phyloP scores from a whole-genome alignment of 2,797 vertebrate genomes.

The Clarias pachynema region DNA sequence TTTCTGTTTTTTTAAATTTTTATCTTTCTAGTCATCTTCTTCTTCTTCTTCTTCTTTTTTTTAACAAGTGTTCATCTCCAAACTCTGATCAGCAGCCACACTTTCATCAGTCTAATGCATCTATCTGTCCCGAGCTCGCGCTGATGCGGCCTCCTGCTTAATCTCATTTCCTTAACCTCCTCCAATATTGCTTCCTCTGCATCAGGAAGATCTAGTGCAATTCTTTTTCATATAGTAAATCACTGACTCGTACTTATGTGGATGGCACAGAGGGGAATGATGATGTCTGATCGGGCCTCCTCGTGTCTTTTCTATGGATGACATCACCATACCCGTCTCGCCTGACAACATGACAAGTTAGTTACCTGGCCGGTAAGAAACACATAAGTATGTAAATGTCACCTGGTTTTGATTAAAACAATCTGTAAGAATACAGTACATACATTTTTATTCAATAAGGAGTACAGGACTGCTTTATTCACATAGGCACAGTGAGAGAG shows the following conservation, averaged over 20 bases:
- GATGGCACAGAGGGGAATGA: conserved; percentile 20
- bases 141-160: conserved; percentile 58
- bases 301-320: conserved; percentile 39
- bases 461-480: conserved; percentile 58
- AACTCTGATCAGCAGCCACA: conserved; percentile 71
- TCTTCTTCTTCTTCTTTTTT: conserved; percentile 66
- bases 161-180: conserved; percentile 76
- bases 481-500: conserved; percentile 57
- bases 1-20: conserved; percentile 43
- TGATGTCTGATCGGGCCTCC: conserved; percentile 42
- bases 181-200: conserved; percentile 57
- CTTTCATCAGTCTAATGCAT: conserved; percentile 84
- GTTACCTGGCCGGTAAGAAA: conserved; percentile 31
- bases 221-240: conserved; percentile 77
- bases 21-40: conserved; percentile 37
- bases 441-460: conserved; percentile 57
- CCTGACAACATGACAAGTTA: conserved; percentile 35
- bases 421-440: conserved; percentile 49
- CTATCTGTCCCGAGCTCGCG: conserved; percentile 42
- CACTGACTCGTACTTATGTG: conserved; percentile 54
- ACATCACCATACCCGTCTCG: conserved; percentile 49
- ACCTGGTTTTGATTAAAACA: conserved; percentile 55
- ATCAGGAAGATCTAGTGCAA: conserved; percentile 71
- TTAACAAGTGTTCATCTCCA: conserved; percentile 78
- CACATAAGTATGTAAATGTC: conserved; percentile 53